Evolutionary conservation across 2,113 vertebrate genomes (phyloP).

Genomic region (Formicarius rufipectus): DNA sequence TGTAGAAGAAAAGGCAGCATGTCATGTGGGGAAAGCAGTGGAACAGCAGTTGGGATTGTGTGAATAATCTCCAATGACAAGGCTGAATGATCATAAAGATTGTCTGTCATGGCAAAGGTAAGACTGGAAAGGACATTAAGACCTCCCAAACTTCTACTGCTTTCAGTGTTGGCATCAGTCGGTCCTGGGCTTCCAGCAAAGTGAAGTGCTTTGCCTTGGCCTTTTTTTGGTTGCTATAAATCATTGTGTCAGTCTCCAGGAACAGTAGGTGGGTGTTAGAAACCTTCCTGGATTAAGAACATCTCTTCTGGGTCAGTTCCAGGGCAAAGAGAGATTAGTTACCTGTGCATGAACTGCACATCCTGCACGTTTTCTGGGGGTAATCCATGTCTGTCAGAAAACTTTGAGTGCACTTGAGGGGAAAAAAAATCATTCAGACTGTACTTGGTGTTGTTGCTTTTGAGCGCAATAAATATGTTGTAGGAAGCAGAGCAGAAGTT

Average conservation of each 20-base stretch:
- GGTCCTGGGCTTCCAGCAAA: background rate
- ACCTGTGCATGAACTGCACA: background rate
- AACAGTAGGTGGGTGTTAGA: background rate
- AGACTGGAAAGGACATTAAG: background rate
- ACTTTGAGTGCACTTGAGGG: background rate
- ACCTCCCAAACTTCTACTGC: background rate
- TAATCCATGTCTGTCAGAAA: background rate
- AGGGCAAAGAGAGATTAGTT: background rate
- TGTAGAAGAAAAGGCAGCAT: background rate
- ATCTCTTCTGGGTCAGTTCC: background rate
- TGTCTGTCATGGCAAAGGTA: background rate
- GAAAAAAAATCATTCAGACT: background rate
- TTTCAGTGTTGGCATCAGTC: background rate
- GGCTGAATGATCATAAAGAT: background rate
- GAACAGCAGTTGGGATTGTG: background rate
- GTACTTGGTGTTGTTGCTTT: background rate
- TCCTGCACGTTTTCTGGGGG: background rate
- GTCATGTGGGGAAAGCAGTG: background rate
- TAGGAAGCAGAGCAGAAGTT: background rate
- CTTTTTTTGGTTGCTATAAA: background rate
- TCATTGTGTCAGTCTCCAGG: background rate
- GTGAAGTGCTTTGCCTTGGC: background rate
- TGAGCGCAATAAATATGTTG: background rate
- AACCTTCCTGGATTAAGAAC: background rate
- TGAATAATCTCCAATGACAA: background rate